Percentiles rank a stretch among this genome's conserved stretches.
These are phyloP conservation scores for Borostomias antarcticus DNA, from an alignment of 2,797 vertebrate genomes.

Conservation along the genomic window DNA sequence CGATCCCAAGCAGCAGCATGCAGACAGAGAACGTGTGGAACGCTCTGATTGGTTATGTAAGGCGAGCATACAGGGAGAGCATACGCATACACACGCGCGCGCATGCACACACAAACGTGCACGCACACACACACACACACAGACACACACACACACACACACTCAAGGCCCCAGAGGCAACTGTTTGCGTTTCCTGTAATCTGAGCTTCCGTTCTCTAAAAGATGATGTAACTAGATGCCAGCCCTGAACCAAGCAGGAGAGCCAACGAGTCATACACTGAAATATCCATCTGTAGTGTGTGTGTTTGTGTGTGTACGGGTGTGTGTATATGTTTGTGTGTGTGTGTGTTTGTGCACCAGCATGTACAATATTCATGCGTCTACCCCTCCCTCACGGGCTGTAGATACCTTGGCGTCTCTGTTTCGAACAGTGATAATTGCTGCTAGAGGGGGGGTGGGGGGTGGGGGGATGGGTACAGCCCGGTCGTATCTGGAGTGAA, in stretches of 20 bases:
- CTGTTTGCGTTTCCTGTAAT: constrained; percentile 84
- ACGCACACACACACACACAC: constrained; percentile 30
- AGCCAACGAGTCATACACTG: constrained; percentile 55
- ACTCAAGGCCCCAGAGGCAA: constrained; percentile 58
- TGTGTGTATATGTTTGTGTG: background rate
- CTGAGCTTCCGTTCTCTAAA: constrained; percentile 79
- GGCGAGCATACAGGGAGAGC: constrained; percentile 48
- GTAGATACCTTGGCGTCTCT: background rate
- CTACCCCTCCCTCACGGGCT: constrained; percentile 36
- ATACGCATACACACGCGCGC: constrained; percentile 2
- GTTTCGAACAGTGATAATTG: constrained; percentile 49
- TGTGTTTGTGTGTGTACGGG: background rate
- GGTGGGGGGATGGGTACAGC: too few species aligned
- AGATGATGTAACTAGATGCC: constrained; percentile 80
- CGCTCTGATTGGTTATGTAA: constrained; percentile 73
- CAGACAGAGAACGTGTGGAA: constrained; percentile 57
- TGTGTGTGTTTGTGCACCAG: constrained; percentile 8
- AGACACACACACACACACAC: constrained; percentile 34
- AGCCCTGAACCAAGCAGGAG: constrained; percentile 62
- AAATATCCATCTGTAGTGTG: constrained; percentile 12
- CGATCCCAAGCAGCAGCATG: constrained; percentile 57
- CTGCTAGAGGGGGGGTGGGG: background rate
- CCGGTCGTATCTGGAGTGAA: too few species aligned
- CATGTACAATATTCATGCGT: constrained; percentile 38
- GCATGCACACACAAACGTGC: constrained; percentile 22